phyloP scores from a whole-genome alignment of 2,888 invertebrate genomes.

The Bombylius discolor region DNA sequence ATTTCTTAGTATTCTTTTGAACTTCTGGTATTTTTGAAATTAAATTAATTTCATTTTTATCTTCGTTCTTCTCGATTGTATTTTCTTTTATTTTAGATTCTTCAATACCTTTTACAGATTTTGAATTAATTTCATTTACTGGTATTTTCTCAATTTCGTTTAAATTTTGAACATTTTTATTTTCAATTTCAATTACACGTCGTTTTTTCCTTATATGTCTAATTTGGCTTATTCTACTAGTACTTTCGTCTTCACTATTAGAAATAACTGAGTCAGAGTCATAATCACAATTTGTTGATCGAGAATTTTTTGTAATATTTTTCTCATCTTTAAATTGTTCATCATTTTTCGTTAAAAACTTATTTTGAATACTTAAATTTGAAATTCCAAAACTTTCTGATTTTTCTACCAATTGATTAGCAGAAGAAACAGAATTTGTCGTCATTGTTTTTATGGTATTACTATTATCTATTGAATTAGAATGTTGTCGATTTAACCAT shows the following conservation, averaged over 20 bases:
- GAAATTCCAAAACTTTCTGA: constrained; percentile 30
- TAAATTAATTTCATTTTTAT: background rate
- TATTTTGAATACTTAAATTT: constrained; percentile 24
- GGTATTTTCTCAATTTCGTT: too few relatives aligned
- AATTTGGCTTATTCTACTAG: constrained; percentile 32
- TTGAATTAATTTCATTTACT: too few relatives aligned
- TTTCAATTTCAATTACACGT: constrained; percentile 24
- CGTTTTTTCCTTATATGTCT: constrained; percentile 47
- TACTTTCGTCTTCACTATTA: constrained; percentile 52
- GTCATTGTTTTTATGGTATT: too few relatives aligned
- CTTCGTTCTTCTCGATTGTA: too few relatives aligned
- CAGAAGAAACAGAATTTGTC: background rate
- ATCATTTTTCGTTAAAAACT: too few relatives aligned
- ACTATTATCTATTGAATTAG: background rate
- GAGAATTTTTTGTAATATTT: too few relatives aligned
- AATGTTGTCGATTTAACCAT: constrained; percentile 31
- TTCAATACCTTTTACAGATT: too few relatives aligned
- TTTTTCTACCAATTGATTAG: constrained; percentile 7
- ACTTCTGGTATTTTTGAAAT: background rate
- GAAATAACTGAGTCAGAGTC: constrained; percentile 57
- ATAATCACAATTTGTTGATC: constrained; percentile 18
- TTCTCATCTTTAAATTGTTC: too few relatives aligned
- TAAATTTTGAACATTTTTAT: too few relatives aligned
- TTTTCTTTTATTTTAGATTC: too few relatives aligned
- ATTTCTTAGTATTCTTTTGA: background rate